These are phyloP conservation scores for Crenichthys baileyi DNA, from an alignment of 2,797 vertebrate genomes.

Conservation along the genomic window DNA sequence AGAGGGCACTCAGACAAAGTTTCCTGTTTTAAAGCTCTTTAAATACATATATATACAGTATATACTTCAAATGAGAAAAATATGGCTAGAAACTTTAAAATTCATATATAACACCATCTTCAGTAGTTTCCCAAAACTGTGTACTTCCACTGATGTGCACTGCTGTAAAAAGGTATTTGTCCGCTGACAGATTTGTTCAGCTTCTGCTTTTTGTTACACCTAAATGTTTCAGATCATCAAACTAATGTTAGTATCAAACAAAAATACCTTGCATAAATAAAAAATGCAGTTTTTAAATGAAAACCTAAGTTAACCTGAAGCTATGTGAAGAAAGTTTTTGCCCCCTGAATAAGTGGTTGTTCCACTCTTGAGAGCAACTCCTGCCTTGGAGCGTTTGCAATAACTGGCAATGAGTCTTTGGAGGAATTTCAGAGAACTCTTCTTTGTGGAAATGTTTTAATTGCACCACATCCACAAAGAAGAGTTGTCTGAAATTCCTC, in stretches of 20 bases:
- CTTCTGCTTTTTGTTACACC: not conserved
- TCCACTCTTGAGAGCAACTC: not conserved
- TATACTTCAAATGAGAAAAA: not conserved
- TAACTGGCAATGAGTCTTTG: not conserved
- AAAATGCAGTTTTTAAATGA: not conserved
- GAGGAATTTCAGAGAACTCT: not conserved
- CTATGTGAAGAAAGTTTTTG: not conserved
- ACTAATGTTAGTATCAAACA: not conserved
- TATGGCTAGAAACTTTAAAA: not conserved
- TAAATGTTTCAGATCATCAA: not conserved
- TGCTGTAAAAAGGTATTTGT: not conserved
- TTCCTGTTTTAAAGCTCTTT: not conserved
- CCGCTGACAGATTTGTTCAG: not conserved
- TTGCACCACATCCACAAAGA: too few species aligned
- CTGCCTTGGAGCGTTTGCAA: not conserved
- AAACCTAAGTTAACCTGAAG: not conserved
- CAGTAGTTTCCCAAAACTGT: not conserved
- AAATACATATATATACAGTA: not conserved
- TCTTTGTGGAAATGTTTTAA: not conserved
- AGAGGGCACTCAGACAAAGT: conserved; percentile 37
- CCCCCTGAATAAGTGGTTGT: not conserved
- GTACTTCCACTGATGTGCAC: not conserved
- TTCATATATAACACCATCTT: not conserved
- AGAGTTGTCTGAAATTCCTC: too few species aligned
- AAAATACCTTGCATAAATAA: not conserved